Evolutionary conservation across 1,140 invertebrate genomes (phyloP).

Genomic region (Drosophila kikkawai): DNA sequence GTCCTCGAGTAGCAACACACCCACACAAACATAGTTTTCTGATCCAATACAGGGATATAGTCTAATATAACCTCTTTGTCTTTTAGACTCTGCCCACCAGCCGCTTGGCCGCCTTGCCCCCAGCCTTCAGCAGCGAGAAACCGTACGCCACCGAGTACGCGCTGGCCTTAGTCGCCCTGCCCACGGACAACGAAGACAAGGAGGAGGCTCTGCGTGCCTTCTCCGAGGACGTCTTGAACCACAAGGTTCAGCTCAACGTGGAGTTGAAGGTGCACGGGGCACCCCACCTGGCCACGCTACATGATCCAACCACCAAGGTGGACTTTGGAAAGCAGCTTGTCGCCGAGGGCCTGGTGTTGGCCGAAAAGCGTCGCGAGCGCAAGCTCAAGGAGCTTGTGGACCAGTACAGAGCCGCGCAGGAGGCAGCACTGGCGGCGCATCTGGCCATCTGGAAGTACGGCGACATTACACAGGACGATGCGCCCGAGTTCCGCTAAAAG

Average conservation of each 20-base stretch:
- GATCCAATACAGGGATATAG: not conserved
- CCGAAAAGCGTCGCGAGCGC: constrained; percentile 92
- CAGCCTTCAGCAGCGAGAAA: constrained; percentile 90
- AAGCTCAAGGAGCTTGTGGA: constrained; percentile 92
- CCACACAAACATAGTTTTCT: not conserved
- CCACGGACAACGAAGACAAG: constrained; percentile 93
- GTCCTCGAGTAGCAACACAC: constrained; percentile 51
- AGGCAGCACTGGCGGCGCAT: constrained; percentile 93
- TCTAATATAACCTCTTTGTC: not conserved
- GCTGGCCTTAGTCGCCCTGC: constrained; percentile 93
- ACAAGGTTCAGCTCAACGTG: constrained; percentile 90
- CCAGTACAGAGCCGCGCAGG: constrained; percentile 94
- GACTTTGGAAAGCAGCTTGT: constrained; percentile 95
- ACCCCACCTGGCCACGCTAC: constrained; percentile 89
- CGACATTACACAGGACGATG: constrained; percentile 97
- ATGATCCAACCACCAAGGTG: constrained; percentile 89
- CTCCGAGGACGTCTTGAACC: constrained; percentile 88
- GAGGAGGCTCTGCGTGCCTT: constrained; percentile 91
- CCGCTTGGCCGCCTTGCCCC: constrained; percentile 91
- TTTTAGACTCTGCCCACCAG: constrained; percentile 86
- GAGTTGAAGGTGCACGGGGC: constrained; percentile 87
- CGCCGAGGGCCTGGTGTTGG: constrained; percentile 93
- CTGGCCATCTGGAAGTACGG: constrained; percentile 97
- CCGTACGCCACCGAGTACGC: constrained; percentile 94
- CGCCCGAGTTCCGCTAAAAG: constrained; percentile 83